These are phyloP conservation scores for Hemicordylus capensis DNA, from an alignment of 2,113 vertebrate genomes.

Conservation along the genomic window DNA sequence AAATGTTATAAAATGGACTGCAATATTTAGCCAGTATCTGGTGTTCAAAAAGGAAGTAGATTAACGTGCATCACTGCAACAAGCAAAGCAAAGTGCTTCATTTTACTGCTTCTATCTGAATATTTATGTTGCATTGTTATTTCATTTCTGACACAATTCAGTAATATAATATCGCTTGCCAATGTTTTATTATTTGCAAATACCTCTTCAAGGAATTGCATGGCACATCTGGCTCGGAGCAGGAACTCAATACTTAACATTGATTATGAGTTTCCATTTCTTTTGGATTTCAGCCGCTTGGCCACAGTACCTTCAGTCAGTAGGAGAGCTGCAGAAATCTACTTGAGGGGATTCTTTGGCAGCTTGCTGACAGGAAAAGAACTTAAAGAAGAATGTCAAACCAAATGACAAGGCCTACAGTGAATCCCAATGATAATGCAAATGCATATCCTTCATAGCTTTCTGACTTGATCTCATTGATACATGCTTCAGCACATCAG, in stretches of 20 bases:
- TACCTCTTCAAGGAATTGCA: not conserved
- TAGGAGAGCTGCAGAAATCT: not conserved
- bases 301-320: not conserved
- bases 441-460: slow-evolving; percentile 16
- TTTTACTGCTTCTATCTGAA: slow-evolving; percentile 1
- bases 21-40: slow-evolving; percentile 10
- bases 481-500: not conserved
- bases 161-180: slow-evolving; percentile 21
- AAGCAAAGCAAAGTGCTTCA: slow-evolving; percentile 2
- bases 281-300: slow-evolving; percentile 25
- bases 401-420: slow-evolving; percentile 33
- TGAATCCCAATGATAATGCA: slow-evolving; percentile 22
- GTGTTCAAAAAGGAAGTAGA: slow-evolving; percentile 23
- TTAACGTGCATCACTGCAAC: not conserved
- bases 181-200: not conserved
- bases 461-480: slow-evolving; percentile 32
- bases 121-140: slow-evolving; percentile 32
- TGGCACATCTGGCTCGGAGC: not conserved
- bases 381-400: slow-evolving; percentile 34
- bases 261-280: not conserved
- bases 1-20: not conserved
- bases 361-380: slow-evolving; percentile 37
- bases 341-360: slow-evolving; percentile 36
- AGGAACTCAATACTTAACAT: slow-evolving; percentile 7
- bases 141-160: slow-evolving; percentile 18